These are phyloP conservation scores for Leptopterna dolabrata DNA, from an alignment of 2,888 invertebrate species.

Conservation along the genomic window DNA sequence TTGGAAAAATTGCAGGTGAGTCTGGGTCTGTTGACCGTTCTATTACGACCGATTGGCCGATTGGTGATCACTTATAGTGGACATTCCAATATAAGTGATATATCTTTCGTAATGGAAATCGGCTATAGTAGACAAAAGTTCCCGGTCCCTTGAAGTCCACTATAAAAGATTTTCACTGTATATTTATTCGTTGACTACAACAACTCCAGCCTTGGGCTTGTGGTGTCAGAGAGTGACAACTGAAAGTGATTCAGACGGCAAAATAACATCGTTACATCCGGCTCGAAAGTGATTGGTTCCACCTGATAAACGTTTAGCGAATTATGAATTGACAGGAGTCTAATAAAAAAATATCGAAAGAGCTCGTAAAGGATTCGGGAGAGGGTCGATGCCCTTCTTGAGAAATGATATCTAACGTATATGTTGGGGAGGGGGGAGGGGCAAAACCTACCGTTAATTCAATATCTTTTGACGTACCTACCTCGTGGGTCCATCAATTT, in stretches of 20 bases:
- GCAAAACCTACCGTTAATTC: not conserved
- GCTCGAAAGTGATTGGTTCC: not conserved
- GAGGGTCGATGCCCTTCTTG: not conserved
- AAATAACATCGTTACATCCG: not conserved
- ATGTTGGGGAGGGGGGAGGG: not conserved
- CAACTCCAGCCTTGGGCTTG: not conserved
- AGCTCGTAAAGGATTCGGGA: not conserved
- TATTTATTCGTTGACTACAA: too few species aligned
- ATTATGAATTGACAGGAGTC: not conserved
- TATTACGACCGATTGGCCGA: too few species aligned
- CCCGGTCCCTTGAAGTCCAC: too few species aligned
- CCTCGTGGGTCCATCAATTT: too few species aligned
- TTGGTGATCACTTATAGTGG: too few species aligned
- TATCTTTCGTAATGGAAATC: too few species aligned
- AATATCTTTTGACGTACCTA: too few species aligned
- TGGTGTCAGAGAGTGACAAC: not conserved
- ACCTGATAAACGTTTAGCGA: not conserved
- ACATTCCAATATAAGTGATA: too few species aligned
- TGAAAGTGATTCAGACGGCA: not conserved
- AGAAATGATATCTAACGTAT: not conserved
- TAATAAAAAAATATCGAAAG: not conserved
- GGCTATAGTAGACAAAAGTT: too few species aligned
- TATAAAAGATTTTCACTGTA: too few species aligned
- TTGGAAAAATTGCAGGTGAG: too few species aligned
- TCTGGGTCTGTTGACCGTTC: too few species aligned